Conservation (phyloP, 2,797 vertebrate genomes). For the Labeo calbasu region DNA sequence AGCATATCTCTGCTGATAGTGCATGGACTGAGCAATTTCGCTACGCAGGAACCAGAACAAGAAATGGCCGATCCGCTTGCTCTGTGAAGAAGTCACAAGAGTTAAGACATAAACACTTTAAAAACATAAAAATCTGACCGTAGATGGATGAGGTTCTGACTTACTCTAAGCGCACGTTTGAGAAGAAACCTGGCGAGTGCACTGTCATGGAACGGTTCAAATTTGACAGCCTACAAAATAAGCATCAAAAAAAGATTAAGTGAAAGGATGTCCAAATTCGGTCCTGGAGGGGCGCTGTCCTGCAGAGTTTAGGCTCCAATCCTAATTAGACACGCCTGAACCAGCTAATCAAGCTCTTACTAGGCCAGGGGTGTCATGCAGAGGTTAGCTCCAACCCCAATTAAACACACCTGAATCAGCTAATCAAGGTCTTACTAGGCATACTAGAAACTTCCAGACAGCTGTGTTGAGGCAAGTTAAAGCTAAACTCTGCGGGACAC, state of each 20-base stretch:
- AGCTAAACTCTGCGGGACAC: no score
- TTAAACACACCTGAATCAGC: no score
- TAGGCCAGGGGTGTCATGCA: no score
- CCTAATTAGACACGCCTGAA: no score
- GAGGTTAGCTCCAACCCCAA: no score
- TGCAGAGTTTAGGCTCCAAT: no score
- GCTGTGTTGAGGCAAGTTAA: no score
- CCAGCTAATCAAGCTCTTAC: no score
- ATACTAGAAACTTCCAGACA: no score
- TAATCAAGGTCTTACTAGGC: no score
- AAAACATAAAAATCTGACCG: not conserved
- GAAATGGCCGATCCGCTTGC: slow-evolving; percentile 97
- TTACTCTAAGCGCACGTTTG: slow-evolving; percentile 92
- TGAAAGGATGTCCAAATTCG: no score
- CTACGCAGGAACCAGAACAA: slow-evolving; percentile 99
- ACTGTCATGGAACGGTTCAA: slow-evolving; percentile 98
- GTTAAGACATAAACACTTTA: not conserved
- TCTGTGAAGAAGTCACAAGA: slow-evolving; percentile 74
- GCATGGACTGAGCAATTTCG: slow-evolving; percentile 97
- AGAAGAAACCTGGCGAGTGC: slow-evolving; percentile 94
- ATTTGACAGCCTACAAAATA: slow-evolving; percentile 90
- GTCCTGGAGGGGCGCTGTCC: no score
- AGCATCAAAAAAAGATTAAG: not conserved
- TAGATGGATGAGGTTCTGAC: slow-evolving; percentile 53
- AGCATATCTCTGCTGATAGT: slow-evolving; percentile 95